A percentile compares a stretch with the other conserved stretches of the same genome.
Conservation (phyloP, 2,797 vertebrate species). For the Eleutherodactylus coqui region DNA sequence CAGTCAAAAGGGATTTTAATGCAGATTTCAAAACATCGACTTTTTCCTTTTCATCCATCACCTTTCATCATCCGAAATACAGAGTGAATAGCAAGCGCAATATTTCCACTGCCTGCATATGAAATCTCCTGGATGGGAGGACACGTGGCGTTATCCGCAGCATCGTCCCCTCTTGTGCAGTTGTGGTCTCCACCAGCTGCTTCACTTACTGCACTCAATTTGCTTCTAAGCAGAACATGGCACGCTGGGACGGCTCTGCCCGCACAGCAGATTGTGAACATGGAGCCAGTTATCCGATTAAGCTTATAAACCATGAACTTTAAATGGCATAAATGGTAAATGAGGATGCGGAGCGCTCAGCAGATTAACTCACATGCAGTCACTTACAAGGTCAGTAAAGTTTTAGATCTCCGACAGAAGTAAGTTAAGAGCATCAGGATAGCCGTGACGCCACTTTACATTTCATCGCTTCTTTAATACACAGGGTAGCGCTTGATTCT, state of each 20-base stretch:
- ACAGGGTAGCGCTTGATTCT: background rate
- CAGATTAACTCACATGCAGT: background rate
- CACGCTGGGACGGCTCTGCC: constrained; percentile 68
- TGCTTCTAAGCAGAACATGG: constrained; percentile 68
- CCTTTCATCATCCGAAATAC: background rate
- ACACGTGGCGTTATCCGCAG: constrained; percentile 37
- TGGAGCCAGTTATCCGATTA: constrained; percentile 66
- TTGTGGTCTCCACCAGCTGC: constrained; percentile 68
- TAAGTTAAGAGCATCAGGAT: background rate
- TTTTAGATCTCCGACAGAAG: background rate
- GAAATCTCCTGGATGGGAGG: background rate
- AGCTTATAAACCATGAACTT: constrained; percentile 67
- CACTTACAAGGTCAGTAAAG: background rate
- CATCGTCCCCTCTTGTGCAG: constrained; percentile 64
- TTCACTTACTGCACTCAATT: constrained; percentile 68
- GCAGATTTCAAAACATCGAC: no score
- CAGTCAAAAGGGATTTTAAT: background rate
- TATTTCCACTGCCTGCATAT: background rate
- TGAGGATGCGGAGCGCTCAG: background rate
- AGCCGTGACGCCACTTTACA: background rate
- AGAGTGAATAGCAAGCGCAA: no score
- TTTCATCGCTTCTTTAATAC: background rate
- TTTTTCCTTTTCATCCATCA: no score
- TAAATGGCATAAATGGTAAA: constrained; percentile 60
- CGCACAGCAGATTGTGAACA: constrained; percentile 67